Base-by-base conservation (phyloP, 2,797 vertebrate species). In the Tokudaia tokunoshimensis region DNA sequence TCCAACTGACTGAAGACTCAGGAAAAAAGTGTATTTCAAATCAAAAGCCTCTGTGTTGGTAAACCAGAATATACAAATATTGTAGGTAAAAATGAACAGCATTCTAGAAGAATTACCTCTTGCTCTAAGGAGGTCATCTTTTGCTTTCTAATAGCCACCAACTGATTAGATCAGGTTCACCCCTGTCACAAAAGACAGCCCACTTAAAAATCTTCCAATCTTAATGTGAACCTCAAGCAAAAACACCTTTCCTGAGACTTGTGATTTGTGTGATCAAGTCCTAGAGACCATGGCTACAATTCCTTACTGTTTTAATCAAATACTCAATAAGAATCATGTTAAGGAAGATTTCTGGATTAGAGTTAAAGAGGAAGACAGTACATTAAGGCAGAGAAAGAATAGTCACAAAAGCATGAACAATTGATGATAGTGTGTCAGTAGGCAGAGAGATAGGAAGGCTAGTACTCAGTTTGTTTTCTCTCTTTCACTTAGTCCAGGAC, bases 171-270 rank as follows among this genome's bases (percentile, higher is more conserved):
- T 41, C 3, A 85, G 29, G 1, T 24, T 31, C 37, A 86, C 9
- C 1, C 26, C 20, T 0, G 63, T 59, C 24, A 57, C 29, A 19
- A 41, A 57, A 76, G 5, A 6, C 1, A 81, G 90, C 52, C 20
- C 74, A 8, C 59, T 97, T 90, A 81, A 72, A 83, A 83, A 4
- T 37, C 37, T 7, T 41, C 15, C 6, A 65, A 76, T 37, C 70
- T 87, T 82, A 93, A 94, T 88, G 63, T 61, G 84, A 74, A 67
- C 83, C 37, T 93, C 29, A 76, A 41, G 65, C 6, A 92, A 89
- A 84, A 55, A 37, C 14, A 52, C 8, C 3, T n/a, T 86, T 76
- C n/a, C 19, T 41, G 29, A 82, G 81, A 70, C 22, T 65, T 37
- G 17, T 17, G 75, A 24, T 57, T 34, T 74, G 4, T 78, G 76